These are phyloP conservation scores for Cyanoderma ruficeps DNA, from an alignment of 2,113 vertebrate genomes.

Conservation along the genomic window DNA sequence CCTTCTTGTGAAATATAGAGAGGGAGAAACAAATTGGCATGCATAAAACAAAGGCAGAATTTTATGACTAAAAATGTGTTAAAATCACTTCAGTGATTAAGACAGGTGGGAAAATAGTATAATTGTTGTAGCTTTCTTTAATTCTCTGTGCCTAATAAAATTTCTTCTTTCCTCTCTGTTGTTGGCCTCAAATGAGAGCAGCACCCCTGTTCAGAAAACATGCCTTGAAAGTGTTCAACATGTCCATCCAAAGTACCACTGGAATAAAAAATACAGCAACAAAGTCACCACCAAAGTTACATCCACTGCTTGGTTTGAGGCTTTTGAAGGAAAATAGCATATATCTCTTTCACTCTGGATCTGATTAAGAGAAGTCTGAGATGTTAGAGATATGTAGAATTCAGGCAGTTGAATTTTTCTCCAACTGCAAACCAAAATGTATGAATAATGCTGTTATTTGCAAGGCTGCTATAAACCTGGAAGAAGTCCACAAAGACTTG, in stretches of 20 bases:
- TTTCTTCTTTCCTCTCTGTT: not conserved
- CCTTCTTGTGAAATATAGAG: not conserved
- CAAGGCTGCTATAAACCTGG: not conserved
- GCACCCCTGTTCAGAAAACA: not conserved
- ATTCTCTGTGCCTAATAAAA: not conserved
- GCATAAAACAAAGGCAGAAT: not conserved
- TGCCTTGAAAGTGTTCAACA: not conserved
- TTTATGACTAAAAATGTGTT: not conserved
- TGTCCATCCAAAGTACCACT: not conserved
- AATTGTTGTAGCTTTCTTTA: not conserved
- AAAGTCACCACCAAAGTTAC: not conserved
- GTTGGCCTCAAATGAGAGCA: not conserved
- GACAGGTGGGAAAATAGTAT: not conserved
- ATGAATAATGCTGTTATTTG: constrained; percentile 31
- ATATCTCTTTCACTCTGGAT: not conserved
- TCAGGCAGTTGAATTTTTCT: not conserved
- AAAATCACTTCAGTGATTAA: not conserved
- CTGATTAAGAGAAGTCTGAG: not conserved
- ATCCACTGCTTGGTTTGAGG: not conserved
- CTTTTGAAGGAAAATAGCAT: not conserved
- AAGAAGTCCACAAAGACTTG: not conserved
- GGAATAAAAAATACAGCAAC: not conserved
- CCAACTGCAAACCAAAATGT: not conserved
- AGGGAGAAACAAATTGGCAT: not conserved
- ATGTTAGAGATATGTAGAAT: not conserved